Evolutionary conservation across 2,888 invertebrate genomes (phyloP).

Genomic region (Diaphora mendica): DNA sequence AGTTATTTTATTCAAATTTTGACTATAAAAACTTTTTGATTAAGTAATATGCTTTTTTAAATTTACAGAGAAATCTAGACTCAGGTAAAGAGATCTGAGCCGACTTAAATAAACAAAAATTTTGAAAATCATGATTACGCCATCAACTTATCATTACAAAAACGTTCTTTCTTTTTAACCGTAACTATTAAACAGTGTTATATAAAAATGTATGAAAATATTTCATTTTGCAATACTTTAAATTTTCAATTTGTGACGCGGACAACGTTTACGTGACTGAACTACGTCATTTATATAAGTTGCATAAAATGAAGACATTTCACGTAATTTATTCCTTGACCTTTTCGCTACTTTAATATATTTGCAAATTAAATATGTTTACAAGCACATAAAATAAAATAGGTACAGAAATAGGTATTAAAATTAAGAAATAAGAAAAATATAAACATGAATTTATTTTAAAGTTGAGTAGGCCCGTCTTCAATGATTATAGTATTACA

Average conservation of each 20-base stretch:
- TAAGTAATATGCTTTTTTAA: background rate
- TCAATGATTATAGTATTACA: conserved; percentile 55
- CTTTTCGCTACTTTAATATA: background rate
- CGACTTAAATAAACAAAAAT: background rate
- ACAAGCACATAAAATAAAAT: background rate
- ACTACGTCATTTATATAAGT: background rate
- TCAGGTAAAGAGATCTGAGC: background rate
- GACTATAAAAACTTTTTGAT: background rate
- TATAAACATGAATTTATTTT: conserved; percentile 78
- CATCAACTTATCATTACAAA: background rate
- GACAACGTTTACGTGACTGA: background rate
- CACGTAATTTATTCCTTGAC: background rate
- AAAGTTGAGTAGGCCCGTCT: conserved; percentile 69
- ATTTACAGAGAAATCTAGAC: background rate
- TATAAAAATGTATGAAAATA: background rate
- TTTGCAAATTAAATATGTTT: background rate
- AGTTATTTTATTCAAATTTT: background rate
- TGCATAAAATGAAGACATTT: background rate
- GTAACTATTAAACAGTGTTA: background rate
- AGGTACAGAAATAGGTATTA: conserved; percentile 40
- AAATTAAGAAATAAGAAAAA: conserved; percentile 66
- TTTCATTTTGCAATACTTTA: background rate
- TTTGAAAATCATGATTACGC: background rate
- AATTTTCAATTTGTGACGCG: background rate
- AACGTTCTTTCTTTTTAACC: background rate